A percentile compares a stretch with the other conserved stretches of the same genome.
Evolutionary conservation across 2,888 invertebrate species (phyloP).

Genomic region (Microplitis deprimator): DNA sequence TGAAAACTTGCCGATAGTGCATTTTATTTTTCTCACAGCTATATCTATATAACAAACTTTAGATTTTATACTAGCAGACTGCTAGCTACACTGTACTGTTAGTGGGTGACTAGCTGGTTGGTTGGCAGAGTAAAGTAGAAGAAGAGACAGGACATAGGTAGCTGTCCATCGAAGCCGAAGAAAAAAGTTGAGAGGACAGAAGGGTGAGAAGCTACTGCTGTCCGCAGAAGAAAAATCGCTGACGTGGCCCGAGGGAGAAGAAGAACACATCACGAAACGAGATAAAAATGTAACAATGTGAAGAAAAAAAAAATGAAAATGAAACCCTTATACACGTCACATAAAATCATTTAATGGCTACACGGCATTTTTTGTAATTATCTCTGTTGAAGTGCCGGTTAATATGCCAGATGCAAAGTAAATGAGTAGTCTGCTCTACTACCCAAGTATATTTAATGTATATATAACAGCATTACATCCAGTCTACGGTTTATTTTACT

Average conservation of each 20-base stretch:
- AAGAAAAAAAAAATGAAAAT: conserved; percentile 2
- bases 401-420: conserved; percentile 40
- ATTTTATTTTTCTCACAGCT: conserved; percentile 13
- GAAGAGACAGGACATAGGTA: conserved; percentile 25
- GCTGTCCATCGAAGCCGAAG: conserved; percentile 21
- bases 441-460: no score
- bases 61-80: conserved; percentile 3
- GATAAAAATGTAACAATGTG: conserved; percentile 12
- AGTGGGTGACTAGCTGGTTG: not conserved
- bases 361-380: conserved; percentile 36
- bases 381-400: conserved; percentile 23
- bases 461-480: not conserved
- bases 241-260: conserved; percentile 18
- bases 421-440: not conserved
- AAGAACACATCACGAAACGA: not conserved
- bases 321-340: not conserved
- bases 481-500: conserved; percentile 14
- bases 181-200: conserved; percentile 2
- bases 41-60: not conserved
- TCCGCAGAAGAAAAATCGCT: conserved; percentile 28
- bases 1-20: conserved; percentile 32
- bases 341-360: not conserved
- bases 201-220: not conserved
- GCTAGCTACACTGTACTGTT: not conserved
- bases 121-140: not conserved